phyloP scores from a whole-genome alignment of 2,113 vertebrate species.

The Mixornis gularis region DNA sequence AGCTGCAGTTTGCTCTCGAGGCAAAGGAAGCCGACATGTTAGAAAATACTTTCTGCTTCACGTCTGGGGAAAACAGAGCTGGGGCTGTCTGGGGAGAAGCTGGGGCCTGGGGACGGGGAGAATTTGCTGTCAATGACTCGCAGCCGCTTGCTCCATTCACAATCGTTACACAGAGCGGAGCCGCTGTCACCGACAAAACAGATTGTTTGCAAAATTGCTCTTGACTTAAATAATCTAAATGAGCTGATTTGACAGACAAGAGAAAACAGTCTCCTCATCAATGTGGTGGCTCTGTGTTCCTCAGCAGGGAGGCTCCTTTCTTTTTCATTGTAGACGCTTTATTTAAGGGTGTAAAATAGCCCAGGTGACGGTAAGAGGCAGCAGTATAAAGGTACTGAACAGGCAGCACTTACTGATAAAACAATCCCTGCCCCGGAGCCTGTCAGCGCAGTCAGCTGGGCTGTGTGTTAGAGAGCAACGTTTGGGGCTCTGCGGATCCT shows the following conservation, averaged over 20 bases:
- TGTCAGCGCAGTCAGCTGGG: background rate
- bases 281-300: background rate
- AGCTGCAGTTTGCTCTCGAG: constrained; percentile 15
- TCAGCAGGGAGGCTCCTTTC: background rate
- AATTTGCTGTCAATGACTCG: background rate
- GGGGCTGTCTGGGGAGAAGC: background rate
- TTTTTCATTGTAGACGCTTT: background rate
- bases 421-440: background rate
- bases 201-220: constrained; percentile 35
- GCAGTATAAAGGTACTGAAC: background rate
- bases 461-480: background rate
- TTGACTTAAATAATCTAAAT: constrained; percentile 26
- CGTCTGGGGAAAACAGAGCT: background rate
- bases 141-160: background rate
- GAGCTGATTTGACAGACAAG: constrained; percentile 25
- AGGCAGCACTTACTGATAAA: background rate
- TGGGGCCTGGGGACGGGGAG: background rate
- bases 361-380: background rate
- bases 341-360: constrained; percentile 18
- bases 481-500: background rate
- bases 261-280: background rate
- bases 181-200: background rate
- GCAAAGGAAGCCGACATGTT: background rate
- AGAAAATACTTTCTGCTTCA: background rate
- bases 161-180: background rate